A percentile compares a stretch with the other conserved stretches of the same genome.
These are phyloP conservation scores for Oxyruncus cristatus DNA, from an alignment of 2,113 vertebrate genomes.

Conservation along the genomic window DNA sequence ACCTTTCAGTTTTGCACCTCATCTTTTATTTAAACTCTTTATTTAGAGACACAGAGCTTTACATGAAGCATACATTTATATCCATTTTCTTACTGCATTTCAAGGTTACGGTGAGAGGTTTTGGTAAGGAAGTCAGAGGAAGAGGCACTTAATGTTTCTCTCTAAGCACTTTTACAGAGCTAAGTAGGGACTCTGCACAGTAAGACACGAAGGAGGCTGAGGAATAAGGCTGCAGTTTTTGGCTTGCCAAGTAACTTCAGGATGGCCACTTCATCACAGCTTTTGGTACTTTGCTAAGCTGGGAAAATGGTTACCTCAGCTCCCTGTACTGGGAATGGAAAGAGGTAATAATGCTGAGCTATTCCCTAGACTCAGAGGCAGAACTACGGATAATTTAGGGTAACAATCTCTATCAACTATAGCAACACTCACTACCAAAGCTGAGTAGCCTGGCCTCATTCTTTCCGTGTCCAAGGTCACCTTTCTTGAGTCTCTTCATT, in stretches of 20 bases:
- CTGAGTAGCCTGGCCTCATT: neutral
- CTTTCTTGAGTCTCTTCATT: neutral
- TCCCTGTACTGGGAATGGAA: neutral
- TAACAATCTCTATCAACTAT: neutral
- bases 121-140: neutral
- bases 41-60: neutral
- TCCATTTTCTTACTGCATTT: neutral
- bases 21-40: slow-evolving; percentile 40
- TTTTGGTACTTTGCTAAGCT: neutral
- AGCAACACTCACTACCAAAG: neutral
- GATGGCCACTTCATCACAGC: neutral
- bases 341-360: neutral
- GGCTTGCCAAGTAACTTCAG: neutral
- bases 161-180: neutral
- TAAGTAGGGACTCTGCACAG: neutral
- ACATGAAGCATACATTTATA: neutral
- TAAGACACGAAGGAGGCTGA: neutral
- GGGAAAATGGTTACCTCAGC: neutral
- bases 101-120: neutral
- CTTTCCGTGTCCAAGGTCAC: neutral
- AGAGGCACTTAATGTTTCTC: neutral
- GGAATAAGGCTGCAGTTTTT: neutral
- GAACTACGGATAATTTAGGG: neutral
- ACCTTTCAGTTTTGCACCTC: slow-evolving; percentile 17
- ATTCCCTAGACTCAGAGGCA: neutral